Evolutionary conservation across 2,888 invertebrate genomes (phyloP), one percentile per base, ranked within the genome.

Genomic region (Lasioglossum zephyrum): DNA sequence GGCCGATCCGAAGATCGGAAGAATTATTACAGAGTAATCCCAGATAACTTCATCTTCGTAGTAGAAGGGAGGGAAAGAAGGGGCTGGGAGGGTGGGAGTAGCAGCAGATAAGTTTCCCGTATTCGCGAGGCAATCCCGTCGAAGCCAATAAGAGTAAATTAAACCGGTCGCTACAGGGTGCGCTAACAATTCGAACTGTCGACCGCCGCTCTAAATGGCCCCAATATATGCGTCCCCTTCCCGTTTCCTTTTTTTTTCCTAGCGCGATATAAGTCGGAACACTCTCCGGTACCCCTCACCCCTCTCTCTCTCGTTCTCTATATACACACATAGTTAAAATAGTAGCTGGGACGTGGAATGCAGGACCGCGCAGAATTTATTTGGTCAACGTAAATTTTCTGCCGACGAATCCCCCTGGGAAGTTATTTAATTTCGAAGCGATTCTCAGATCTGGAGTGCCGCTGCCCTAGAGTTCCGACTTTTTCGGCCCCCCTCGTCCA

Each of bases 101-200:
- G 77, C 60, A 77, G 36, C 22, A 82, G 82, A 86, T 87, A 91
- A 88, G 87, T 82, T 79, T 82, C 77, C 79, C 79, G 66, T 63
- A 82, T 81, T 86, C 81, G 75, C 77, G 81, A 53, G 49, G 86
- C 86, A 82, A 88, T 88, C 86, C 82, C 79, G 84, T 81, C 87
- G 79, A 76, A 47, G 70, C 82, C 86, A 88, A 88, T 86, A 85
- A 83, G 86, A 89, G 86, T 90, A 88, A 91, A 90, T 90, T 90
- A 91, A 89, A 91, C 79, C 81, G n/a, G 73, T 31, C 13, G 84
- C 72, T 76, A n/a, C 73, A 31, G 73, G 47, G 47, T 63, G 73
- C 73, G 84, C 90, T 87, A 90, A 90, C 90, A 89, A 90, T 90
- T 90, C 90, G 85, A 89, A 90, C 90, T 89, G 90, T 89, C 90